Base-by-base conservation (phyloP, 1,140 invertebrate species). In the Campodea augens region DNA sequence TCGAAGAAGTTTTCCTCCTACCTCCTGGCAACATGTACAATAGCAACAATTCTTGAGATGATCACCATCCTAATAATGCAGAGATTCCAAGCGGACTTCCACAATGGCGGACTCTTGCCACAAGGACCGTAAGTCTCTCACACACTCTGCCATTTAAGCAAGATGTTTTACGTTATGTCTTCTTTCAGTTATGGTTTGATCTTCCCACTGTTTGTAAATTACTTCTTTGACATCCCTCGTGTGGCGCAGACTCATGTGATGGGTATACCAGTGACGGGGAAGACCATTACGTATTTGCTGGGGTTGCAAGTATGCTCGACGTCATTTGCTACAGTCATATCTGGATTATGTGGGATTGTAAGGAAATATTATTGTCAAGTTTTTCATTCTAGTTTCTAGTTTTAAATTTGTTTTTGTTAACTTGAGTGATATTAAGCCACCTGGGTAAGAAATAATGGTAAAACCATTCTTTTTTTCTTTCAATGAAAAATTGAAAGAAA, bases 281-380 rank as follows among this genome's bases (percentile, higher is more conserved):
- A 72, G 53, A 69, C 68, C 7, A 52, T 72, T 27, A 69, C 67
- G 22, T 71, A 71, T 52, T 57, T 71, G 15, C 51, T 72, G 4
- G 69, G 68, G 4, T 54, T 72, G 24, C 70, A 72, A 59, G 65
- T 64, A 25, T 57, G 53, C 43, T 57, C 56, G 25, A 57, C 60
- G 21, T 62, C 61, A 22, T 38, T 51, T 38, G 55, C 60, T 29
- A 59, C 62, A 13, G 51, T 51, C 19, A 54, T 63, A 27, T 55
- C 59, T 38, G 55, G 58, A 7, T 20, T 60, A 4, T 59, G 57
- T 49, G 61, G 63, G 25, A 55, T 65, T 40, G 63, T 65, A 55
- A 58, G 59, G 52, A 22, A 25, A 15, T 23, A n/a, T 38, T n/a
- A n/a, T n/a, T n/a, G n/a, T n/a, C n/a, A n/a, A n/a, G n/a, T n/a